These are phyloP conservation scores for Drosophila arizonae DNA, from an alignment of 1,140 invertebrate species.

Conservation along the genomic window DNA sequence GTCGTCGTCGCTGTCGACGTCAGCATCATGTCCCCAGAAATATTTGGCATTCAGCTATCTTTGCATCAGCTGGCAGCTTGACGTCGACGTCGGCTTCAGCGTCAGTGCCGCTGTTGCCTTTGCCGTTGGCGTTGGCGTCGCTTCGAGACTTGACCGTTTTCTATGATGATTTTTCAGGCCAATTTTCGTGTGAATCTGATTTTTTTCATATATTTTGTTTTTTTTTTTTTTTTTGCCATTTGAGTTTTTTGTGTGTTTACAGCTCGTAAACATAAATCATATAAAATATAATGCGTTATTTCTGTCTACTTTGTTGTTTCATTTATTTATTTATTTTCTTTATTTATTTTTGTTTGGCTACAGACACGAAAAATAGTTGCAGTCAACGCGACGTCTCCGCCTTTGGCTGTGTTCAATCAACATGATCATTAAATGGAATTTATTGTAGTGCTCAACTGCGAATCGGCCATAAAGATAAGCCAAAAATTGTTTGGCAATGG, in stretches of 20 bases:
- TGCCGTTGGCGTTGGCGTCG: constrained; percentile 1
- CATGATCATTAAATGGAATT: constrained; percentile 22
- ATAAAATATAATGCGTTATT: constrained; percentile 27
- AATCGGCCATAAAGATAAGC: constrained; percentile 43
- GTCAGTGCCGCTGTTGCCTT: neutral
- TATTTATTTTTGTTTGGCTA: neutral
- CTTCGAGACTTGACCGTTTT: constrained; percentile 11
- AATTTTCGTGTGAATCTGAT: constrained; percentile 43
- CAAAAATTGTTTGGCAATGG: constrained; percentile 13
- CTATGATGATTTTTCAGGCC: constrained; percentile 38
- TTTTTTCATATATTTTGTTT: constrained; percentile 21
- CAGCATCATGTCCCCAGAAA: constrained; percentile 3
- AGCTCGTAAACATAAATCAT: constrained; percentile 62
- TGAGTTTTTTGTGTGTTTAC: constrained; percentile 26
- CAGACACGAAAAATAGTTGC: constrained; percentile 20
- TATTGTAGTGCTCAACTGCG: neutral
- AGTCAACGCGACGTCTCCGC: constrained; percentile 17
- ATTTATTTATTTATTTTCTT: neutral
- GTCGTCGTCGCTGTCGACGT: constrained; percentile 1
- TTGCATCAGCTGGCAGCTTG: constrained; percentile 14
- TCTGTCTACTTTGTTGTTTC: neutral
- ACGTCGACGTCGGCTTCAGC: neutral
- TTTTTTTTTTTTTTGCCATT: constrained; percentile 6
- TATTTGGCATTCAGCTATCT: constrained; percentile 9
- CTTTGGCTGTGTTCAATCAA: constrained; percentile 10